Conservation (phyloP, 1,140 invertebrate species). For the Drosophila ogumai region DNA sequence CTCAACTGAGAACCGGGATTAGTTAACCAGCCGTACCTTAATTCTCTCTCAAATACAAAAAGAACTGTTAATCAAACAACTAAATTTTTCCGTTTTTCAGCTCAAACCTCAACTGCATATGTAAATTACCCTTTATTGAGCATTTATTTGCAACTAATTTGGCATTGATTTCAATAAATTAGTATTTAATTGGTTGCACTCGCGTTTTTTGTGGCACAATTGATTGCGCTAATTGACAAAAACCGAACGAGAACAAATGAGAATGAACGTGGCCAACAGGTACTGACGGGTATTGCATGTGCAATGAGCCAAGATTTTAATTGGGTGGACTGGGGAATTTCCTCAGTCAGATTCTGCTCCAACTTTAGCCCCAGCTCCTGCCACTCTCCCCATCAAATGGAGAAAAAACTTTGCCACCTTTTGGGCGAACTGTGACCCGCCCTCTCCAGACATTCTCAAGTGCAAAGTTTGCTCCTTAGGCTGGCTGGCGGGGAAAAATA, state of each 20-base stretch:
- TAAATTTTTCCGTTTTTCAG: conserved; percentile 4
- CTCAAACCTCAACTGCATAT: conserved; percentile 8
- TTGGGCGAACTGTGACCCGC: conserved; percentile 40
- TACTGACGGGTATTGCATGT: conserved; percentile 36
- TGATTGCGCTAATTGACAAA: conserved; percentile 75
- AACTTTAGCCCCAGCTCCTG: background rate
- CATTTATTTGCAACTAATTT: conserved; percentile 76
- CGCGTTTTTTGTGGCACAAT: conserved; percentile 55
- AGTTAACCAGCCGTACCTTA: background rate
- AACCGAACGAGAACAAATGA: conserved; percentile 49
- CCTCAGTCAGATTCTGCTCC: background rate
- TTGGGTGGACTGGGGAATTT: conserved; percentile 38
- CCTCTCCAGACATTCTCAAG: conserved; percentile 68
- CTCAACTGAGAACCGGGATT: too few relatives aligned
- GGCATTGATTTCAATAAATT: conserved; percentile 74
- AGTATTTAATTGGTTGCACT: conserved; percentile 70
- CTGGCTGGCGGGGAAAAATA: conserved; percentile 40
- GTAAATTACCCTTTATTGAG: conserved; percentile 47
- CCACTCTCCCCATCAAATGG: conserved; percentile 20
- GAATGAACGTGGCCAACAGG: conserved; percentile 56
- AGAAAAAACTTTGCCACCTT: conserved; percentile 60
- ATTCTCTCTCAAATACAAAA: too few relatives aligned
- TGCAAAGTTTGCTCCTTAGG: conserved; percentile 67
- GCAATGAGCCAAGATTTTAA: conserved; percentile 62
- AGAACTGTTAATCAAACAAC: background rate